Evolutionary conservation across 2,113 vertebrate genomes (phyloP).

Genomic region (Catharus minimus): DNA sequence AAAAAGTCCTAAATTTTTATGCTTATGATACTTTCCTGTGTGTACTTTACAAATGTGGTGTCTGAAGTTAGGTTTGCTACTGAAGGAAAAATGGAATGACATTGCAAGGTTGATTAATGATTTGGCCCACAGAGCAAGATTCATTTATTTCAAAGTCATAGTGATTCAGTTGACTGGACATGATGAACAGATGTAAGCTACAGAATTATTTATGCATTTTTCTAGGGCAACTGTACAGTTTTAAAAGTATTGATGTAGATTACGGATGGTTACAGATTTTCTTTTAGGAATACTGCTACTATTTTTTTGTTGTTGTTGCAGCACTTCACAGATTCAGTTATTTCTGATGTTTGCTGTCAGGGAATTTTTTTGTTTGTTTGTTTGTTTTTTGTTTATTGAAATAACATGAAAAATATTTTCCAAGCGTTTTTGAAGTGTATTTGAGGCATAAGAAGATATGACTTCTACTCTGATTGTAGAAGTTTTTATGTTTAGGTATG

Average conservation of each 20-base stretch:
- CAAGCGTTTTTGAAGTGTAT: not conserved
- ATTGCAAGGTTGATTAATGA: slow-evolving; percentile 1
- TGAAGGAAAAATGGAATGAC: not conserved
- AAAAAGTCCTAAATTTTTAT: not conserved
- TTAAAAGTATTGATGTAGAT: slow-evolving; percentile 40
- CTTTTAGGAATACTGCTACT: slow-evolving; percentile 19
- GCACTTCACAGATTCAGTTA: not conserved
- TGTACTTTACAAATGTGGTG: not conserved
- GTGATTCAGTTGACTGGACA: not conserved
- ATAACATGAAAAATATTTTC: not conserved
- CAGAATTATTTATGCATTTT: slow-evolving; percentile 36
- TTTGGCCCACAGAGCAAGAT: not conserved
- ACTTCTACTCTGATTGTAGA: not conserved
- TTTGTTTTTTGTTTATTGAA: not conserved
- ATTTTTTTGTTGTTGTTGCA: not conserved
- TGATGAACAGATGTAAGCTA: slow-evolving; percentile 56
- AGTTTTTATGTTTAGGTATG: not conserved
- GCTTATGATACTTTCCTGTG: not conserved
- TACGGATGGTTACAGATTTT: slow-evolving; percentile 56
- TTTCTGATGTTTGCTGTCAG: not conserved
- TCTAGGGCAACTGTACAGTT: slow-evolving; percentile 34
- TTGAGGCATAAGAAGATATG: not conserved
- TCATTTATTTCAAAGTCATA: slow-evolving; percentile 47
- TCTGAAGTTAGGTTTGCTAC: not conserved
- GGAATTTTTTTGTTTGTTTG: not conserved